Conservation (phyloP, 1,140 invertebrate species). For the Nasonia giraulti region DNA sequence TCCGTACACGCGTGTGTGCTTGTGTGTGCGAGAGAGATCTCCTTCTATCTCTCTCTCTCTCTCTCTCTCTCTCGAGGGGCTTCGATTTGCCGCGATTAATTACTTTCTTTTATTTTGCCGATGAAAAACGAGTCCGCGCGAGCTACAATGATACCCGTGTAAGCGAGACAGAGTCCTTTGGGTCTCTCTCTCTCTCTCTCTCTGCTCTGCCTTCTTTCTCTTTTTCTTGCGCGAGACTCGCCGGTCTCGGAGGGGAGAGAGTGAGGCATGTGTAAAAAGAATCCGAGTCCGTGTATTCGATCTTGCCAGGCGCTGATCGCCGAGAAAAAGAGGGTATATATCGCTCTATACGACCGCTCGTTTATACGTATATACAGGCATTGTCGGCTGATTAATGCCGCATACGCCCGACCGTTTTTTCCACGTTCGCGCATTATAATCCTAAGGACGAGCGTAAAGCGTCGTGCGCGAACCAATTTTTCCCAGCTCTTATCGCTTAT, state of each 20-base stretch:
- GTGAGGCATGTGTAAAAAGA: slow-evolving; percentile 36
- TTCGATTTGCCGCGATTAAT: slow-evolving; percentile 63
- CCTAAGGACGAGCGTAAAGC: too few relatives aligned
- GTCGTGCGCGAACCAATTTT: neutral
- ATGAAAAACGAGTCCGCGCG: slow-evolving; percentile 47
- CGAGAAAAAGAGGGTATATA: slow-evolving; percentile 26
- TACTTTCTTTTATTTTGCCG: slow-evolving; percentile 63
- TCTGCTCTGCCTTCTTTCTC: neutral
- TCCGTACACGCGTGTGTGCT: neutral
- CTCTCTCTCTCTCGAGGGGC: neutral
- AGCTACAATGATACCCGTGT: slow-evolving; percentile 45
- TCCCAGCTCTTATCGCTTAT: neutral
- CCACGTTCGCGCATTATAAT: neutral
- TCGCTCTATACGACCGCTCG: neutral
- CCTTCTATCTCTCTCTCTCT: slow-evolving; percentile 29
- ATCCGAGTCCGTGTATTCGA: slow-evolving; percentile 44
- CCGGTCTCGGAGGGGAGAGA: neutral
- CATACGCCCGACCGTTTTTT: neutral
- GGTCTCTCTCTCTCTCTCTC: slow-evolving; percentile 6
- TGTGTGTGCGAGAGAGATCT: neutral
- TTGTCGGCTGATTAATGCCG: neutral
- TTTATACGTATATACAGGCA: slow-evolving; percentile 12
- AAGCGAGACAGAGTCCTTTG: slow-evolving; percentile 25
- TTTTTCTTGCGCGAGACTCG: neutral
- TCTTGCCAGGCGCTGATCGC: slow-evolving; percentile 40